Evolutionary conservation across 2,888 invertebrate species (phyloP).

Genomic region (Drosophila testacea): DNA sequence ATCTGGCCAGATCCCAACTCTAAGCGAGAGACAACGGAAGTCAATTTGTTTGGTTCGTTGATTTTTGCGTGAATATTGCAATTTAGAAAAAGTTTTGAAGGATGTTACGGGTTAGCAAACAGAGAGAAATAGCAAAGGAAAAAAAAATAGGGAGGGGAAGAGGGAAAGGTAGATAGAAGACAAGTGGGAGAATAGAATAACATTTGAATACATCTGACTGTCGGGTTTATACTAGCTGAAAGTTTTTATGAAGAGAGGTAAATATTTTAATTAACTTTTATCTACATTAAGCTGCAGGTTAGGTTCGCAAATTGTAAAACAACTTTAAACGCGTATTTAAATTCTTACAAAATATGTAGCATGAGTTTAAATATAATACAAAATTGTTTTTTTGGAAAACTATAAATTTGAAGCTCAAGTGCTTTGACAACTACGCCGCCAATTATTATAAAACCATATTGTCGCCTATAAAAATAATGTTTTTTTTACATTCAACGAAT

Average conservation of each 20-base stretch:
- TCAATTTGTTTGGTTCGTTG: conserved; percentile 59
- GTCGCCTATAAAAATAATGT: too few relatives aligned
- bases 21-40: conserved; percentile 46
- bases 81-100: conserved; percentile 41
- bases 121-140: conserved; percentile 6
- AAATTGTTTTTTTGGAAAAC: too few relatives aligned
- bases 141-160: neutral
- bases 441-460: too few relatives aligned
- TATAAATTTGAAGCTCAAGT: too few relatives aligned
- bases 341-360: neutral
- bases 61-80: conserved; percentile 54
- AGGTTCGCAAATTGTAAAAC: neutral
- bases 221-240: neutral
- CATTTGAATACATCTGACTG: neutral
- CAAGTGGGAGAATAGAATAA: neutral
- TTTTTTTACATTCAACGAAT: too few relatives aligned
- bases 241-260: neutral
- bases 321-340: neutral
- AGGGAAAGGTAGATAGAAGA: neutral
- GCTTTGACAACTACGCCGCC: too few relatives aligned
- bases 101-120: conserved; percentile 31
- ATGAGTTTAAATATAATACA: too few relatives aligned
- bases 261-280: neutral
- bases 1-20: conserved; percentile 26
- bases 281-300: neutral